Conservation (phyloP, 2,113 vertebrate species). For the Conger conger region DNA sequence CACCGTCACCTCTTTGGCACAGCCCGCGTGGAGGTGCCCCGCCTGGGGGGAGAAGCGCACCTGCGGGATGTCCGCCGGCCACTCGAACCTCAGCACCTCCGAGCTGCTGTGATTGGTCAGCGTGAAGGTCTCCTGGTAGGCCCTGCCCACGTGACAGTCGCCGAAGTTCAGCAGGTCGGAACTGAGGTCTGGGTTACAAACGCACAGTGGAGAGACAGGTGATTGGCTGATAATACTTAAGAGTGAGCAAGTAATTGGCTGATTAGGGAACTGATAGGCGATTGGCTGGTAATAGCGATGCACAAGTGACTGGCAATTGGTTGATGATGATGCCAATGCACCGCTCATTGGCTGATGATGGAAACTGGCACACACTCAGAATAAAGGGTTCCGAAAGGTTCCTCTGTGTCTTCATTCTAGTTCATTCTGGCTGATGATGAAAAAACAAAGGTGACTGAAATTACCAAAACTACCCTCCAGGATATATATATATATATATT, state of each 20-base stretch:
- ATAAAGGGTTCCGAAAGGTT: too few relatives aligned
- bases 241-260: too few relatives aligned
- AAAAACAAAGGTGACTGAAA: too few relatives aligned
- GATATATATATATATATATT: too few relatives aligned
- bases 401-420: too few relatives aligned
- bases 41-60: conserved; percentile 79
- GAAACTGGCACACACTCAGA: background rate
- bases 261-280: too few relatives aligned
- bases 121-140: conserved; percentile 71
- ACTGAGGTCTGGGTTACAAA: conserved; percentile 53
- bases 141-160: conserved; percentile 71
- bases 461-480: too few relatives aligned
- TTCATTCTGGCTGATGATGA: too few relatives aligned
- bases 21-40: conserved; percentile 86
- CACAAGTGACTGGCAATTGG: too few relatives aligned
- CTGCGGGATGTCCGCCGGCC: conserved; percentile 58
- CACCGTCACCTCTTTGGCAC: conserved; percentile 77
- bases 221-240: background rate
- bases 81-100: conserved; percentile 76
- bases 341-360: background rate
- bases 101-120: conserved; percentile 77
- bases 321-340: too few relatives aligned
- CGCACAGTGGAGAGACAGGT: conserved; percentile 10
- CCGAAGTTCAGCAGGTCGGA: conserved; percentile 78
- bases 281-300: too few relatives aligned